phyloP scores from a whole-genome alignment of 2,113 vertebrate species.

The Oryzias woworae region DNA sequence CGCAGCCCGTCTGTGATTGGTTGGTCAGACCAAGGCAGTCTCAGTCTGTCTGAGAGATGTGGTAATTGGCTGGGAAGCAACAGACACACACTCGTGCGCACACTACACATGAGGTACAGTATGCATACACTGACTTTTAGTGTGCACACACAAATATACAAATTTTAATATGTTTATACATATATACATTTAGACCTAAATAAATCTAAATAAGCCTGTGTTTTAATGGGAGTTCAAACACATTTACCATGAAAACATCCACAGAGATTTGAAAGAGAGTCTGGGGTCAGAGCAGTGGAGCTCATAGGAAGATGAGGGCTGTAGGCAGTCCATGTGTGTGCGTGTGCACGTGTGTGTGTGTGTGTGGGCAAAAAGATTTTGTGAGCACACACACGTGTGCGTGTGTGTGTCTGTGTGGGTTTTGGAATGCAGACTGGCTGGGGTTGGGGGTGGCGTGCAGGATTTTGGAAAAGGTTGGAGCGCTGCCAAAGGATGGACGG shows the following conservation, averaged over 20 bases:
- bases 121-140: slow-evolving; percentile 38
- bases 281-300: slow-evolving; percentile 71
- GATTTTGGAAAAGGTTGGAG: slow-evolving; percentile 65
- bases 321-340: slow-evolving; percentile 44
- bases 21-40: slow-evolving; percentile 74
- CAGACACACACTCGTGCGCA: slow-evolving; percentile 46
- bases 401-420: slow-evolving; percentile 45
- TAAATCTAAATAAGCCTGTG: slow-evolving; percentile 42
- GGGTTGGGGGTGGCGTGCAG: slow-evolving; percentile 47
- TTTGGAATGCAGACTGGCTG: slow-evolving; percentile 47
- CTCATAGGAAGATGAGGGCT: slow-evolving; percentile 58
- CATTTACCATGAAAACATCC: slow-evolving; percentile 45
- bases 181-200: slow-evolving; percentile 33
- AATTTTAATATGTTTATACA: slow-evolving; percentile 19
- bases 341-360: slow-evolving; percentile 1
- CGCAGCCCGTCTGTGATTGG: slow-evolving; percentile 77
- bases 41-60: slow-evolving; percentile 79
- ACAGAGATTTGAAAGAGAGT: slow-evolving; percentile 65
- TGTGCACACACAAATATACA: slow-evolving; percentile 23
- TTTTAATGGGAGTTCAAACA: slow-evolving; percentile 45
- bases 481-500: slow-evolving; percentile 58
- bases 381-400: slow-evolving; percentile 16
- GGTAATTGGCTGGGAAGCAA: slow-evolving; percentile 86
- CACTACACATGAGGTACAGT: slow-evolving; percentile 36
- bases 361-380: slow-evolving; percentile 7